These are phyloP conservation scores for Pedionomus torquatus DNA, from an alignment of 2,113 vertebrate genomes.

Conservation along the genomic window DNA sequence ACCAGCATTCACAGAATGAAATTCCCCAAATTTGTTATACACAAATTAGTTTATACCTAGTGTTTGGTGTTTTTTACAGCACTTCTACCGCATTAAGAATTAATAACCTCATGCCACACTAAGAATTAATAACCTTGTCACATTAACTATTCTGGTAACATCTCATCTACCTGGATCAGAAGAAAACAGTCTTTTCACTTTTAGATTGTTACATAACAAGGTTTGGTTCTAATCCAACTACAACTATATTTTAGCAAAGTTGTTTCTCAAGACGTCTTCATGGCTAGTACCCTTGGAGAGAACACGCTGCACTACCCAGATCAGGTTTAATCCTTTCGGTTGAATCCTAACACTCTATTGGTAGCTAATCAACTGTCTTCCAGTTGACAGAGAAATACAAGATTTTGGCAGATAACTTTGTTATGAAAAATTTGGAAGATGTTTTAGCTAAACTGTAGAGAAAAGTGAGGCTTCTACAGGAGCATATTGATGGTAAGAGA, in stretches of 20 bases:
- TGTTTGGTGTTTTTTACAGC: not conserved
- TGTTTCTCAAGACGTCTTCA: not conserved
- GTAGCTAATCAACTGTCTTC: not conserved
- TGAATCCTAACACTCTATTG: not conserved
- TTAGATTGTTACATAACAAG: not conserved
- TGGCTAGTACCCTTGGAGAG: not conserved
- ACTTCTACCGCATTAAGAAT: not conserved
- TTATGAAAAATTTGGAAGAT: not conserved
- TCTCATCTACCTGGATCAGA: not conserved
- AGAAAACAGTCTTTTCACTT: not conserved
- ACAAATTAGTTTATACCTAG: not conserved
- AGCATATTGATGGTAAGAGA: not conserved
- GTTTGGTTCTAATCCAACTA: not conserved
- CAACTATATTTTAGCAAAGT: not conserved
- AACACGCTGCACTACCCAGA: not conserved
- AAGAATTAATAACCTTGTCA: not conserved
- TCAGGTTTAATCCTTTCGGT: not conserved
- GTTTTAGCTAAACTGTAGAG: not conserved
- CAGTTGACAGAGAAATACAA: not conserved
- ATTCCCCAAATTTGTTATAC: not conserved
- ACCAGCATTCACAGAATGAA: not conserved
- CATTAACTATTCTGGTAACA: not conserved
- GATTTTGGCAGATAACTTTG: not conserved
- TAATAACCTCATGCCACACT: not conserved
- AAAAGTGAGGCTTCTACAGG: not conserved